Base-by-base conservation (phyloP, 2,113 vertebrate species). In the Beaufortia kweichowensis region DNA sequence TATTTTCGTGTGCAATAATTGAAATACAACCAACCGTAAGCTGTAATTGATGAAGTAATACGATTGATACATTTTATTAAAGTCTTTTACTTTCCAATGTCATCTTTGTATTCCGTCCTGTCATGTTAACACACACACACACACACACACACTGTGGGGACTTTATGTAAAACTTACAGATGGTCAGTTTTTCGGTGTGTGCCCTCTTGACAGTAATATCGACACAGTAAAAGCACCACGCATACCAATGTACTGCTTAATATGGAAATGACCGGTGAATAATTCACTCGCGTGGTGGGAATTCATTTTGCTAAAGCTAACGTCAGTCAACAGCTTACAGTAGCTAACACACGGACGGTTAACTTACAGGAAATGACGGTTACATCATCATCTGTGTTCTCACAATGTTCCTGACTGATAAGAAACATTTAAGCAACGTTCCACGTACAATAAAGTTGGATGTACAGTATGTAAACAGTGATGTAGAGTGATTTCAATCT, bases 221-320 rank as follows among this genome's bases (percentile, higher is more conserved):
- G 31, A 65, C 73, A 41, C 61, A 6, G 31, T 50, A 75, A 48
- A 62, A 75, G 50, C n/a, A 55, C 15, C 28, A 19, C 43, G 69
- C 68, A 72, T 31, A 56, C 46, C 35, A 48, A 79, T 24, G 12
- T 23, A 55, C 21, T 23, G 29, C 76, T 79, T 75, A 28, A 72
- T 81, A 75, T 81, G 79, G 66, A 75, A 79, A 81, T 81, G 28
- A 60, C 15, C 23, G 11, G 56, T 74, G 63, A 80, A 75, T 83
- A 75, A 75, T 80, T 83, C 65, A 80, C 35, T 55, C 17, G 31
- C 48, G 21, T 53, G 48, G 19, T 4, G n/a, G 48, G 48, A 21
- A 53, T 21, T 12, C n/a, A 21, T 21, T n/a, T 19, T 28, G 41
- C 41, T 48, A 67, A 64, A 48, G 63, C 35, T 26, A 24, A 43